phyloP scores from a whole-genome alignment of 2,888 invertebrate genomes.

The Philereme transversata region DNA sequence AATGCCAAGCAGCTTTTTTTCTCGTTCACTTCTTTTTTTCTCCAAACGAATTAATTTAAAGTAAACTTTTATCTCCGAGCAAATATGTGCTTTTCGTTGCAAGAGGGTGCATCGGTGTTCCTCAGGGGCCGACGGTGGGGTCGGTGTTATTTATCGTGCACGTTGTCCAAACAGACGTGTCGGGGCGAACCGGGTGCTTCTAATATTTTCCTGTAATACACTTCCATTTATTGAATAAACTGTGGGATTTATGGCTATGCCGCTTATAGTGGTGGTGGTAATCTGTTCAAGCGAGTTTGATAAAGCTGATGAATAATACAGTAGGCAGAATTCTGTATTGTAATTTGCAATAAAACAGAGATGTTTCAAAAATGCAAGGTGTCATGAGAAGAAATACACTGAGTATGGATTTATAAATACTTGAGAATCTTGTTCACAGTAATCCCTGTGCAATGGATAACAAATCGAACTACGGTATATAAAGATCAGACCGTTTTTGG shows the following conservation, averaged over 20 bases:
- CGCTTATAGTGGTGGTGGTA: conserved; percentile 11
- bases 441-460: too few relatives aligned
- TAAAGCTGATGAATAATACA: conserved; percentile 3
- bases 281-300: conserved; percentile 17
- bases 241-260: conserved; percentile 28
- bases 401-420: too few relatives aligned
- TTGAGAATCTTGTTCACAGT: too few relatives aligned
- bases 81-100: conserved; percentile 35
- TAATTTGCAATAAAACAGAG: not conserved
- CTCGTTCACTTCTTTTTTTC: not conserved
- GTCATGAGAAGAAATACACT: too few relatives aligned
- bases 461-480: too few relatives aligned
- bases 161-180: conserved; percentile 52
- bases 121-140: conserved; percentile 47
- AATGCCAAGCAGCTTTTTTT: not conserved
- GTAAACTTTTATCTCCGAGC: conserved; percentile 13
- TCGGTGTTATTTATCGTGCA: conserved; percentile 56
- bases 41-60: not conserved
- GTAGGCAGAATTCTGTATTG: not conserved
- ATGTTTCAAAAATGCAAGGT: too few relatives aligned
- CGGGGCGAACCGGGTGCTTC: conserved; percentile 33
- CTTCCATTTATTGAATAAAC: conserved; percentile 30
- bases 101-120: conserved; percentile 38
- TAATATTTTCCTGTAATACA: conserved; percentile 32
- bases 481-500: too few relatives aligned